Evolutionary conservation across 2,888 invertebrate genomes (phyloP), one percentile per base, ranked within the genome.

Genomic region (Agonum fuliginosum): DNA sequence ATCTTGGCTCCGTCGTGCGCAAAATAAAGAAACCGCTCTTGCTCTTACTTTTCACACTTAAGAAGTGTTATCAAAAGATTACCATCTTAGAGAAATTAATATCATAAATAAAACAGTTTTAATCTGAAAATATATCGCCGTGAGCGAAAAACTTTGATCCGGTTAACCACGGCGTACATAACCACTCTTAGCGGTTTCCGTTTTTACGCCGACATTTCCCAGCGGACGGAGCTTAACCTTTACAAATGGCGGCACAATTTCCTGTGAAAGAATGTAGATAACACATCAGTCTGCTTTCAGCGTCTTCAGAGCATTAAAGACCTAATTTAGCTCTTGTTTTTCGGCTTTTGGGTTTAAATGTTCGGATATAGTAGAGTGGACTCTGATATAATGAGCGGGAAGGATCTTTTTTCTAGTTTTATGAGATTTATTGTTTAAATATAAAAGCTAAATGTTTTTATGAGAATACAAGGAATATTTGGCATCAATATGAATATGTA

Each of bases 271-370:
- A 46, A 71, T 71, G 51, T 71, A 71, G 71, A 71, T 71, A 71
- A 51, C 58, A 41, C 37, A 73, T 73, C 67, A 58, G 10, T 34
- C 34, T 54, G 43, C 51, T 41, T 22, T 30, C 14, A 30, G 27
- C 58, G 30, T 62, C 58, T 12, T 30, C 27, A 17, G 14, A 14
- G 37, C 58, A 58, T 58, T 48, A 51, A 62, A 30, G 48, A 48
- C 51, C 51, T 71, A 51, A 71, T 71, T 71, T 51, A 71, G 71
- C 24, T 48, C 82, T 76, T 79, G 86, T 87, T 84, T 90, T 89
- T 76, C 78, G 86, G 86, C 84, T 90, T 89, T 4, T 89, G 93
- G 93, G 93, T 82, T 87, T 93, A 82, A 90, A 93, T 82, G 92
- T 92, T n/a, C n/a, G n/a, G n/a, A n/a, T n/a, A n/a, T n/a, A n/a